Percentiles rank a stretch among this genome's conserved stretches.
phyloP scores from a whole-genome alignment of 92 coral and sea anemone genomes.

The Porites lobata region DNA sequence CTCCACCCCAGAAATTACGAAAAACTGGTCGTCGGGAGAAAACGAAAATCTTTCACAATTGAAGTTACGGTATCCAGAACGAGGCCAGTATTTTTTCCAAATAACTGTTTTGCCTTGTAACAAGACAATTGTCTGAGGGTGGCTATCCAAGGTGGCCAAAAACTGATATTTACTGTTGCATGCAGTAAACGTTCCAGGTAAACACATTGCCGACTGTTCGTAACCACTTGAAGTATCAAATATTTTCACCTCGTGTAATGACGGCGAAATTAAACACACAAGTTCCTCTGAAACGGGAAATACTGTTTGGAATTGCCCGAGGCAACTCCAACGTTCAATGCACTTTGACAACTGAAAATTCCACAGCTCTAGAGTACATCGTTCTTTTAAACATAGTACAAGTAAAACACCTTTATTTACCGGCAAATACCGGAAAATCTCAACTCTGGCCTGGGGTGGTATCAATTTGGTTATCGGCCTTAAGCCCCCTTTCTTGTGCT shows the following conservation, averaged over 20 bases:
- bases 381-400: neutral
- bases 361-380: conserved; percentile 18
- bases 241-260: neutral
- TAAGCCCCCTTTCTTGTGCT: no score
- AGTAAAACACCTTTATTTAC: conserved; percentile 11
- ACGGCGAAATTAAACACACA: neutral
- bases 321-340: neutral
- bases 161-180: conserved; percentile 1
- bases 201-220: neutral
- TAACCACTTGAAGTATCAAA: neutral
- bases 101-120: neutral
- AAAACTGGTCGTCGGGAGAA: neutral
- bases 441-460: neutral
- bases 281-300: conserved; percentile 3
- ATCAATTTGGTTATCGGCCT: no score
- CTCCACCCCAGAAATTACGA: neutral
- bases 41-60: neutral
- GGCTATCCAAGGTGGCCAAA: neutral
- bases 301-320: neutral
- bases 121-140: neutral
- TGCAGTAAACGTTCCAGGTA: neutral
- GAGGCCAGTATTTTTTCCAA: neutral
- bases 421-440: no score
- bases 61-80: no score
- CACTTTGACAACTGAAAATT: conserved; percentile 15